phyloP scores from a whole-genome alignment of 2,888 invertebrate species.

The Elysia crispata region DNA sequence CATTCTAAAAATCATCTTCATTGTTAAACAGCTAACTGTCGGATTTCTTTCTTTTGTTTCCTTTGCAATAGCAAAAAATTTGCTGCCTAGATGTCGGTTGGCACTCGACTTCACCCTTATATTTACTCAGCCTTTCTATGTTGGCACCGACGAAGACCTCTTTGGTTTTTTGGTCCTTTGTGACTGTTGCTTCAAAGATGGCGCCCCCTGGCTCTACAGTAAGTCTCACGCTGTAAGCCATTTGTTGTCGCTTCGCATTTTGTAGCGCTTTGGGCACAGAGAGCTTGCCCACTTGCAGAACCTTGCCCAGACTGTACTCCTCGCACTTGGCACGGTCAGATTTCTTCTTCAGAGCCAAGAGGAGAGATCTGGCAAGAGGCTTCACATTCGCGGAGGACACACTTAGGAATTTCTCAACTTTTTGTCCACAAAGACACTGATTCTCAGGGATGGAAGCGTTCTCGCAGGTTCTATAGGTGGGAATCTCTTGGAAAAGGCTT shows the following conservation, averaged over 20 bases:
- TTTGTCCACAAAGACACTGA: conserved; percentile 83
- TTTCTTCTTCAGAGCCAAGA: no score
- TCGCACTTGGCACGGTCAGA: no score
- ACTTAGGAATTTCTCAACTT: conserved; percentile 14
- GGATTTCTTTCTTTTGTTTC: not conserved
- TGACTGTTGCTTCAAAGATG: conserved; percentile 88
- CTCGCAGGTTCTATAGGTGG: no score
- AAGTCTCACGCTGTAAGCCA: conserved; percentile 81
- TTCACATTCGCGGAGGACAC: no score
- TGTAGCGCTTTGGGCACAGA: conserved; percentile 81
- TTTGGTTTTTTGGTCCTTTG: conserved; percentile 85
- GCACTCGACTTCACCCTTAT: conserved; percentile 76
- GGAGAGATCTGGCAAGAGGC: no score
- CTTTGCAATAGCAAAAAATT: conserved; percentile 76
- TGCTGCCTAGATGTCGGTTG: conserved; percentile 63
- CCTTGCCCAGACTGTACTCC: conserved; percentile 55
- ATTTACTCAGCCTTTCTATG: conserved; percentile 77
- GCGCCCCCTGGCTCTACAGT: conserved; percentile 84
- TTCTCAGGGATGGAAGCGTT: conserved; percentile 86
- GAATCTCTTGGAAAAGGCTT: conserved; percentile 82
- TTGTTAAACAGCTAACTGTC: not conserved
- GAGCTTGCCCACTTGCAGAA: conserved; percentile 82
- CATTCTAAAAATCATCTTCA: no score
- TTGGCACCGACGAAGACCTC: conserved; percentile 82
- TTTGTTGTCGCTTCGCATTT: conserved; percentile 50